These are phyloP conservation scores for Troides aeacus DNA, from an alignment of 2,888 invertebrate species.

Conservation along the genomic window DNA sequence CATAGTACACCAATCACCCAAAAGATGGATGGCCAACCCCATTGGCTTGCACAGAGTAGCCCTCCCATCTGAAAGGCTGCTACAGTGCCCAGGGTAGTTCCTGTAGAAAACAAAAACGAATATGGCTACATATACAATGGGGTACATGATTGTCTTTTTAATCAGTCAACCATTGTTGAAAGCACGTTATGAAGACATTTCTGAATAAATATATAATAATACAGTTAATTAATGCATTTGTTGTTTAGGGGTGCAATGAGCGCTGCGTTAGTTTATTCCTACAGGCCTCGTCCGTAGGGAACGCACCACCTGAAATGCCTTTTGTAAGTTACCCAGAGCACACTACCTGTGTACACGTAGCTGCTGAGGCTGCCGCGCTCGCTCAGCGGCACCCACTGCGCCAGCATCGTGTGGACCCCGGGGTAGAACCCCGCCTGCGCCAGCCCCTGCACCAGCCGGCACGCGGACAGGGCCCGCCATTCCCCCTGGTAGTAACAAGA, in stretches of 20 bases:
- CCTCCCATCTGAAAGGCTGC: constrained; percentile 83
- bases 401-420: constrained; percentile 82
- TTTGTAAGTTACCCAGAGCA: too few relatives aligned
- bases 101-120: constrained; percentile 41
- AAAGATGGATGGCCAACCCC: constrained; percentile 84
- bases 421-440: constrained; percentile 86
- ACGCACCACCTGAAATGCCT: too few relatives aligned
- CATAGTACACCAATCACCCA: constrained; percentile 79
- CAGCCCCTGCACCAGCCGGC: constrained; percentile 86
- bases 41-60: constrained; percentile 71
- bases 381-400: constrained; percentile 84
- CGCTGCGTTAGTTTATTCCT: too few relatives aligned
- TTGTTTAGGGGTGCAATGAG: too few relatives aligned
- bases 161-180: too few relatives aligned
- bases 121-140: too few relatives aligned
- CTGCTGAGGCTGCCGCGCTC: constrained; percentile 81
- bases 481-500: constrained; percentile 56
- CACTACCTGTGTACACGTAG: constrained; percentile 64
- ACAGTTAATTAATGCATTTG: too few relatives aligned
- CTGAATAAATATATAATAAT: too few relatives aligned
- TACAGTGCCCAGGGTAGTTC: constrained; percentile 83
- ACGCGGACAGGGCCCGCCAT: constrained; percentile 81
- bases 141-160: too few relatives aligned
- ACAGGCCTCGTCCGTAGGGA: too few relatives aligned
- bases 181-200: too few relatives aligned